Conservation (phyloP, 2,113 vertebrate genomes). For the Taxidea taxus region DNA sequence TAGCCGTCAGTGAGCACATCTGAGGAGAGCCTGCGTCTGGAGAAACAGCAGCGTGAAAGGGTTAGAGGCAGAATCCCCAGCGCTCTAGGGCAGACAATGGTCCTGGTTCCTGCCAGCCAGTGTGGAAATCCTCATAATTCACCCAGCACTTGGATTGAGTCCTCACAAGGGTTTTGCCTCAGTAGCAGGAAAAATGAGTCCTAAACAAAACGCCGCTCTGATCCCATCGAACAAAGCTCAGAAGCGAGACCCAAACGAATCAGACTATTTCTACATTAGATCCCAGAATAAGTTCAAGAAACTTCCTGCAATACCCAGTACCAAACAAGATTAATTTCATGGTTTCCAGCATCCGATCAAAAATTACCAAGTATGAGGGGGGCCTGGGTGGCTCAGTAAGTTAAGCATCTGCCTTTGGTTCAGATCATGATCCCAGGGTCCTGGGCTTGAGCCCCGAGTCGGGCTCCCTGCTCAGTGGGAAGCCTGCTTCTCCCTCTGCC, state of each 20-base stretch:
- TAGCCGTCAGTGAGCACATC: fast-evolving
- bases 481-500: neutral
- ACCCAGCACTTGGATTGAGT: neutral
- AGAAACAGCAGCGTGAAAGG: neutral
- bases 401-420: neutral
- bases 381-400: neutral
- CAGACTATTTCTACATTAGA: neutral
- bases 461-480: no score
- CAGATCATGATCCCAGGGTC: neutral
- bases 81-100: neutral
- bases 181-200: neutral
- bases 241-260: neutral
- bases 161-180: neutral
- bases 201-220: neutral
- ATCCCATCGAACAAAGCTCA: neutral
- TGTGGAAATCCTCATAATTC: neutral
- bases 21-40: neutral
- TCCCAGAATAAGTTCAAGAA: neutral
- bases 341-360: neutral
- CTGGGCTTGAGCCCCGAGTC: no score
- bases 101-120: neutral
- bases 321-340: neutral
- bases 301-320: neutral
- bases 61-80: neutral
- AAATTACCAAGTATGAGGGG: neutral